Base-by-base conservation (phyloP, 2,113 vertebrate genomes). In the Rhinopomastus cyanomelas region DNA sequence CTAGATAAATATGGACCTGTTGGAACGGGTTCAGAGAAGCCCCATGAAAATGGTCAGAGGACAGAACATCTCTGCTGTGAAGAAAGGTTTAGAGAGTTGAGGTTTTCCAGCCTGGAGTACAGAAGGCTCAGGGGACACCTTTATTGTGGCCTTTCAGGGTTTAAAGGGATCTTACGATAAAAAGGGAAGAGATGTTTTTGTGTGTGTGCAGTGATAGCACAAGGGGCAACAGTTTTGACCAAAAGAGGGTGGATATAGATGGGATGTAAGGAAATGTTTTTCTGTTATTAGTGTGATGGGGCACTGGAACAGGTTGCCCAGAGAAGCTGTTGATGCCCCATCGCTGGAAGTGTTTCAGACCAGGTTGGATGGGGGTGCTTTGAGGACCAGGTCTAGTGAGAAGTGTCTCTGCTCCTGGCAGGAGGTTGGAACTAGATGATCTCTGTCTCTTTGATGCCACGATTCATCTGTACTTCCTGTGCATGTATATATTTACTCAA, bases 211-310 rank as follows among this genome's bases (percentile, higher is more conserved):
- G n/a, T 48, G 17, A 49, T 34, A 68, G 56, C 36, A 12, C 14
- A 62, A 26, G 4, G 8, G 3, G 3, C 9, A 34, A 30, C 0
- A 0, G 9, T 56, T 80, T 44, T 30, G 78, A n/a, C 10, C 30
- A 67, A 66, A 81, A 74, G 21, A 36, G 72, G 7, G 7, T 5
- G 61, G 18, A 37, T 77, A 89, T 76, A 60, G 16, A 6, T 32
- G 73, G 52, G 6, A 32, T 74, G 9, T 6, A 18, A 4, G 26
- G 11, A 60, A 25, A 11, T 39, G 0, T 1, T 23, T n/a, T 62
- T 88, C 72, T 46, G 13, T 29, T 1, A 5, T 11, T 3, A 14
- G 32, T 5, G 7, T 37, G 23, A 14, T 30, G n/a, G 67, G 48
- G 7, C 60, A 48, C 13, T 66, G 27, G 26, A 3, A 29, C 11